phyloP scores from a whole-genome alignment of 2,888 invertebrate species.

The Strigamia crassipes region DNA sequence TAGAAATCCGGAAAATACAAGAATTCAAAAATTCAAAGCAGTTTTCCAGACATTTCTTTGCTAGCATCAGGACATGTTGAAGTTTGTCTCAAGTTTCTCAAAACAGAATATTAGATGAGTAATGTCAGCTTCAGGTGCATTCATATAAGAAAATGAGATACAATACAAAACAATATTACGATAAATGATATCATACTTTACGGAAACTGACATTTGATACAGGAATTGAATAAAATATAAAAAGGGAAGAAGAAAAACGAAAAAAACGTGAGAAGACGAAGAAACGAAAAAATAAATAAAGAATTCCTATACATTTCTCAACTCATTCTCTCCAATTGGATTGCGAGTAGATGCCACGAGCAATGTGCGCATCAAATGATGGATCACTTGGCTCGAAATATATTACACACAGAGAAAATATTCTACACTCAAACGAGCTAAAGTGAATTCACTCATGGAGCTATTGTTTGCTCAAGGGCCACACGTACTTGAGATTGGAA shows the following conservation, averaged over 20 bases:
- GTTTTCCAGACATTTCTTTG: too few species aligned
- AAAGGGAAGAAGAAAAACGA: background rate
- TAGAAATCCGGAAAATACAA: too few species aligned
- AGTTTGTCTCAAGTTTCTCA: too few species aligned
- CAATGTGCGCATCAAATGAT: slow-evolving; percentile 28
- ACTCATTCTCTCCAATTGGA: slow-evolving; percentile 28
- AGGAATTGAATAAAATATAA: slow-evolving; percentile 23
- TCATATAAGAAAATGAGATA: too few species aligned
- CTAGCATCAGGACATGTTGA: too few species aligned
- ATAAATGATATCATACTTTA: too few species aligned
- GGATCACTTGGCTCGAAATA: slow-evolving; percentile 20
- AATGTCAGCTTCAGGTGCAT: background rate
- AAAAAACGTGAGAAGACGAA: too few species aligned
- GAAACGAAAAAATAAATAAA: background rate
- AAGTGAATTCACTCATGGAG: slow-evolving; percentile 15
- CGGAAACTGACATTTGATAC: background rate
- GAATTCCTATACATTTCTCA: slow-evolving; percentile 31
- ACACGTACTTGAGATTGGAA: background rate
- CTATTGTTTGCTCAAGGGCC: slow-evolving; percentile 15
- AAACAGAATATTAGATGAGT: background rate
- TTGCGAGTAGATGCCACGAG: background rate
- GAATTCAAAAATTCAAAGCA: too few species aligned
- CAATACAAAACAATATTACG: too few species aligned
- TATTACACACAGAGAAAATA: background rate
- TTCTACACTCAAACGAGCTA: background rate